Evolutionary conservation across 2,113 vertebrate genomes (phyloP).

Genomic region (Prinia subflava): DNA sequence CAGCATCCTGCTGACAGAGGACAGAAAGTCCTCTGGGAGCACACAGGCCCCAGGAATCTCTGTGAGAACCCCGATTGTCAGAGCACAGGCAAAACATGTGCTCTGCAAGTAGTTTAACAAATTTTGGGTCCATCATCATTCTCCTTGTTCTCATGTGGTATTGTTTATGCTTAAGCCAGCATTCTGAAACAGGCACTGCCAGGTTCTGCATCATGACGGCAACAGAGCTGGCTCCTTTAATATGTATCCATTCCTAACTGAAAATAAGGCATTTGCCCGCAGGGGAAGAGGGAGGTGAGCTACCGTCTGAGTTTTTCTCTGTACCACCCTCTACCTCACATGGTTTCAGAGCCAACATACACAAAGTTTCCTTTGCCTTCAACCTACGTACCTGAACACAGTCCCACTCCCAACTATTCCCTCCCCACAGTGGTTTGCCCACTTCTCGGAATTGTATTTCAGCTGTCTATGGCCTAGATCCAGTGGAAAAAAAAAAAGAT

Average conservation of each 20-base stretch:
- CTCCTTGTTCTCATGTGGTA: slow-evolving; percentile 29
- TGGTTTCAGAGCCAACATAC: slow-evolving; percentile 47
- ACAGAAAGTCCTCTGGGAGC: neutral
- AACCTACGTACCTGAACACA: slow-evolving; percentile 38
- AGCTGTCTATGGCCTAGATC: neutral
- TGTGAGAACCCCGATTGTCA: neutral
- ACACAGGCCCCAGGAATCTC: neutral
- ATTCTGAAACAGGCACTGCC: slow-evolving; percentile 46
- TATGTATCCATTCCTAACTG: slow-evolving; percentile 57
- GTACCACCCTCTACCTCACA: slow-evolving; percentile 61
- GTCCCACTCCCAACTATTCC: slow-evolving; percentile 19
- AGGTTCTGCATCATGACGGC: slow-evolving; percentile 38
- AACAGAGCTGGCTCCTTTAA: slow-evolving; percentile 42
- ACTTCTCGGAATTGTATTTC: slow-evolving; percentile 2
- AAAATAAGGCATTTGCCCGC: slow-evolving; percentile 46
- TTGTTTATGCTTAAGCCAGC: slow-evolving; percentile 61
- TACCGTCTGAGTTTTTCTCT: slow-evolving; percentile 49
- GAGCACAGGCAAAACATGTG: neutral
- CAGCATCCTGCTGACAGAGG: neutral
- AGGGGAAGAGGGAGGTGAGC: slow-evolving; percentile 53
- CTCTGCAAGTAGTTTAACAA: neutral
- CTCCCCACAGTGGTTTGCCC: slow-evolving; percentile 14
- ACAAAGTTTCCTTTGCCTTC: slow-evolving; percentile 53
- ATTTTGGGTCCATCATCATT: slow-evolving; percentile 17
- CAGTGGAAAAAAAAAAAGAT: neutral